These are phyloP conservation scores for Sitophilus oryzae DNA, from an alignment of 1,140 invertebrate species.

Conservation along the genomic window DNA sequence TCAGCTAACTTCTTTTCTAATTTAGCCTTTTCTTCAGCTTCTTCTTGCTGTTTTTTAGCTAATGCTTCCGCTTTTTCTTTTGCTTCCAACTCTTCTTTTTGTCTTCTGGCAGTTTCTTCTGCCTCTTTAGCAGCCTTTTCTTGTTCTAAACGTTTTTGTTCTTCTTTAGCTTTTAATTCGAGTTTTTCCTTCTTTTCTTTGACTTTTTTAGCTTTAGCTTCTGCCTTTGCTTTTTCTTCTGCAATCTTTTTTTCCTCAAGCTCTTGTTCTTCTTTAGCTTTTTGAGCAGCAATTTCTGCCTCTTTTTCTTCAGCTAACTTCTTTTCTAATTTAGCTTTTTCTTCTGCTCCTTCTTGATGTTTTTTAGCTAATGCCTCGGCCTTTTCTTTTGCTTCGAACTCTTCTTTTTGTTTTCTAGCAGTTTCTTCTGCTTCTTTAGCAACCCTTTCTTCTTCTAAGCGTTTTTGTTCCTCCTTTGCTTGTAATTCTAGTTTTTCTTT, in stretches of 20 bases:
- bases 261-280: conserved; percentile 20
- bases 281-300: conserved; percentile 4
- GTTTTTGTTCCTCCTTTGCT: too few species aligned
- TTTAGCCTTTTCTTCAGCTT: not conserved
- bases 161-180: not conserved
- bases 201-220: conserved; percentile 3
- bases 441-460: too few species aligned
- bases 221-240: conserved; percentile 22
- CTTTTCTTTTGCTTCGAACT: not conserved
- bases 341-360: conserved; percentile 15
- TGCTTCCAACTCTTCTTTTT: not conserved
- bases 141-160: too few species aligned
- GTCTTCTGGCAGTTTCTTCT: not conserved
- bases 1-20: conserved; percentile 20
- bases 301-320: conserved; percentile 27
- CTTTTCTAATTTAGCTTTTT: conserved; percentile 23
- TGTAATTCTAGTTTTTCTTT: conserved; percentile 23
- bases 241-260: conserved; percentile 23
- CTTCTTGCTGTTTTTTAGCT: conserved; percentile 1
- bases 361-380: too few species aligned
- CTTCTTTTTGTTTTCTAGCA: conserved; percentile 27
- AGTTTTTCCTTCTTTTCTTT: not conserved
- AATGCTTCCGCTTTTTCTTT: not conserved
- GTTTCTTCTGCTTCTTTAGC: conserved; percentile 26
- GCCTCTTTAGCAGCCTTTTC: conserved; percentile 5